Base-by-base conservation (phyloP, 2,888 invertebrate species). In the Lasioglossum calceatum region DNA sequence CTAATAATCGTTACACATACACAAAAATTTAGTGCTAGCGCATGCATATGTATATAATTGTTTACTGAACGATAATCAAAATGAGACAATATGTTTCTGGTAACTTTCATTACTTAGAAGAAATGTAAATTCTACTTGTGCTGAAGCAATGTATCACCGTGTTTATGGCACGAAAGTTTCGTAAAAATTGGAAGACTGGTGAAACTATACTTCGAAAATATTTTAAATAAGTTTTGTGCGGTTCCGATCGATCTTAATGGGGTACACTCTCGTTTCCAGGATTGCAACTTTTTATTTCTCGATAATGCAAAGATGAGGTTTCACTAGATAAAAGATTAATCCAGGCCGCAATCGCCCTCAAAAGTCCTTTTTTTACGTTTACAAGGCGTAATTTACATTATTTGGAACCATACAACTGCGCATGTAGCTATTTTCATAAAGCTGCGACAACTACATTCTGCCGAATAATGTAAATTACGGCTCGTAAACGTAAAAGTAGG, bases 141-240 rank as follows among this genome's bases (percentile, higher is more conserved):
- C 32, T 74, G 72, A 71, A 71, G 70, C 42, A 42, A 23, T n/a
- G 76, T 76, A 54, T 71, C 71, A 82, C 47, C 44, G 80, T 61
- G 54, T 67, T 84, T 89, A 91, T 91, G 91, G 92, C 91, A 91
- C 91, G 77, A 74, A 75, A 73, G 32, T 82, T 84, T 90, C 75
- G 58, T 91, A 87, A 78, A 82, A 84, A 88, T 64, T 91, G 91
- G 91, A 91, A 92, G 92, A 91, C 92, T 80, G 79, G 82, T 85
- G 54, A 81, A 54, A 83, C 78, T 84, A 81, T 77, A 67, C 71
- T n/a, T 76, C 47, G 67, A 79, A 32, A 79, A 32, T 85, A 78
- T 79, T 73, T 64, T 50, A 42, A 89, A 79, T 58, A 67, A 67
- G 50, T 79, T 86, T 70, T 85, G 85, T 86, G 85, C 85, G 88